Base-by-base conservation (phyloP, 2,888 invertebrate genomes). In the Drosophila borborema region DNA sequence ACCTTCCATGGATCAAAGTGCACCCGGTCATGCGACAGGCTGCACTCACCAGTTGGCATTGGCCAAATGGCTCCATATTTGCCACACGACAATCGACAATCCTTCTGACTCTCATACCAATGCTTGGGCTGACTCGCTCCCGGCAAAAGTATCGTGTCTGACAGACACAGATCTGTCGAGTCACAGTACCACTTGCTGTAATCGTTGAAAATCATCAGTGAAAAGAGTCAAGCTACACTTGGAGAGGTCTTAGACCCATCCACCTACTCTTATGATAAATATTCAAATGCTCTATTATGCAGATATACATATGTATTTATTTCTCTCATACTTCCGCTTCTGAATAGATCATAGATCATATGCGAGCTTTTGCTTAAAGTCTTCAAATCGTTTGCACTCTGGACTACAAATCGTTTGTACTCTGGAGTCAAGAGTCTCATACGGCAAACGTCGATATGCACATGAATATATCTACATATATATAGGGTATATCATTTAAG, bases 21-120 rank as follows among this genome's bases (percentile, higher is more conserved):
- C 0, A 95, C 93, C 0, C 94, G 90, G 3, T 91, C 85, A 54
- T 93, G 88, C 0, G 91, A 84, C 23, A 94, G 71, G 23, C 73
- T 93, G 73, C 94, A 94, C 0, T 94, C 94, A 0, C 93, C 94
- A 2, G 95, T 95, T 0, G 96, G 96, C 83, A 93, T 92, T 0
- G 96, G 96, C 96, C 96, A 96, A 18, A 96, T 93, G 0, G 95
- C 94, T 0, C 96, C 96, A 81, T 94, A 95, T 69, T 94, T 92
- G 0, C 96, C 96, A 80, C 96, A 96, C 0, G 95, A 95, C 8
- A 96, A 93, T 23, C 96, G 94, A 82, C 96, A 96, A 46, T 95
- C 93, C 69, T 95, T 94, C 75, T 96, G 91, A 62, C 95, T 95
- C 63, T 92, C 92, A 48, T 90, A 92, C 0, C 81, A 80, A 12